Base-by-base conservation (phyloP, 2,797 vertebrate genomes). In the Poeciliopsis turneri region DNA sequence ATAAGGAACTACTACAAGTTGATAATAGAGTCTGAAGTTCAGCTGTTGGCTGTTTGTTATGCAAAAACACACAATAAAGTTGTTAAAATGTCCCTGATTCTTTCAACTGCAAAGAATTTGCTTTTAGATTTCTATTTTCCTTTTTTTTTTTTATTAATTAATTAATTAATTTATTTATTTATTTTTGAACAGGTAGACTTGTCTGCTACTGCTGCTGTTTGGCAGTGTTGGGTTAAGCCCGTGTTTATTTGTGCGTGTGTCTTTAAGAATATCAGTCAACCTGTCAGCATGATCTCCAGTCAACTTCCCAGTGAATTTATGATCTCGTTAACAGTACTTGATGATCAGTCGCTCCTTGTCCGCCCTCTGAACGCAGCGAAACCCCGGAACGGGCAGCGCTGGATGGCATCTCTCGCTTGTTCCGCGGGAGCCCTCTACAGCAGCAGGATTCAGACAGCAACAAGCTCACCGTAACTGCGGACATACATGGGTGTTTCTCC, bases 401-500 rank as follows among this genome's bases (percentile, higher is more conserved):
- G 81, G 78, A 69, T 81, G 83, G 88, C 87, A 84, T 90, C 78
- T 77, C 87, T 85, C 79, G 85, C 88, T 36, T 46, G 25, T 88
- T 90, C 88, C 87, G 89, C 88, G 84, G 92, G 89, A 93, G 89
- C 88, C 92, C 25, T 89, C 89, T 89, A 84, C 90, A 90, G 76
- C 68, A 90, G 91, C 68, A 90, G 91, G 88, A 93, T 80, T 75
- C 87, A 80, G 45, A 77, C 87, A 78, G 82, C 82, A 47, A 70
- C 75, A 55, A 71, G 80, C 89, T 92, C 84, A 83, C 79, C 61
- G 64, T 85, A 75, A 89, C 91, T 39, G 89, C 93, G 92, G 93
- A 93, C 94, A 93, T 93, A 93, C 93, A 93, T 92, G 90, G 92
- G 91, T 92, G 93, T 93, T 92, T 82, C 92, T 92, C 86, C 84